Evolutionary conservation across 2,888 invertebrate genomes (phyloP).

Genomic region (Diploptera punctata): DNA sequence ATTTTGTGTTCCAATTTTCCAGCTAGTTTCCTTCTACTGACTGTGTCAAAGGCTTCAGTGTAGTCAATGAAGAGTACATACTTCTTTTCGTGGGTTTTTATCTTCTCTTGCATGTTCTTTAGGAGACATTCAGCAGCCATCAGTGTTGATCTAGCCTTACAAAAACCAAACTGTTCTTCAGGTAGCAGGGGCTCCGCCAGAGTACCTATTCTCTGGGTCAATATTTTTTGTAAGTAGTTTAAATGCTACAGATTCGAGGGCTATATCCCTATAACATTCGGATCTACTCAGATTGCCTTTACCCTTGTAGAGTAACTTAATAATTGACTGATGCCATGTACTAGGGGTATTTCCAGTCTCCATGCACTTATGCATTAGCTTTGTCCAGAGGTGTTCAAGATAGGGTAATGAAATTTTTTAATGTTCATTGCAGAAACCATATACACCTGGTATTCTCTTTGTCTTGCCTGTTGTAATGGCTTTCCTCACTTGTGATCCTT

Average conservation of each 20-base stretch:
- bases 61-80: too few species aligned
- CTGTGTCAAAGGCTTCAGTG: too few species aligned
- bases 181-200: too few species aligned
- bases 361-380: neutral
- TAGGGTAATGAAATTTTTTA: neutral
- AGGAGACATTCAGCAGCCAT: neutral
- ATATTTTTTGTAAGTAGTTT: too few species aligned
- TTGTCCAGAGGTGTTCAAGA: neutral
- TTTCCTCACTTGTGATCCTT: neutral
- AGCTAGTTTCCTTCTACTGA: too few species aligned
- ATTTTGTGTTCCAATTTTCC: too few species aligned
- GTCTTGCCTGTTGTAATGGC: neutral
- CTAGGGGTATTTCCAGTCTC: neutral
- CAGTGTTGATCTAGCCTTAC: neutral
- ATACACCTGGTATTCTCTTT: neutral
- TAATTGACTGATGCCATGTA: neutral
- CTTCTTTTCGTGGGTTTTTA: neutral
- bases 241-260: too few species aligned
- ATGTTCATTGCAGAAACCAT: neutral
- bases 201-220: too few species aligned
- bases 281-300: too few species aligned
- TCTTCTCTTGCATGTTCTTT: neutral
- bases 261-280: too few species aligned
- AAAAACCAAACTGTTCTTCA: too few species aligned
- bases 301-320: too few species aligned